Evolutionary conservation across 2,113 vertebrate species (phyloP).

Genomic region (Hymenochirus boettgeri): DNA sequence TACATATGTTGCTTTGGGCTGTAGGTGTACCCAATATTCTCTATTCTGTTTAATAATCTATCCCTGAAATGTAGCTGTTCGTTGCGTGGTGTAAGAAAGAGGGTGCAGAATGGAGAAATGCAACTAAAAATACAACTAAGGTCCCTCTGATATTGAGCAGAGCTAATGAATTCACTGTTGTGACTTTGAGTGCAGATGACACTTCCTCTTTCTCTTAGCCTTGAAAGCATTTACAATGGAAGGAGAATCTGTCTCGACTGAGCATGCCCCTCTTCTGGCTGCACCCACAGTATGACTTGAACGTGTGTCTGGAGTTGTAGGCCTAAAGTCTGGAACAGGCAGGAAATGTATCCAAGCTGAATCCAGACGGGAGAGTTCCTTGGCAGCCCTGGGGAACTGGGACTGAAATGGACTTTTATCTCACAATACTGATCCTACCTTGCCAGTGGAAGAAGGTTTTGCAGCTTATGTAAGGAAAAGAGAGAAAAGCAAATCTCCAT

Average conservation of each 20-base stretch:
- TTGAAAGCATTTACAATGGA: slow-evolving; percentile 63
- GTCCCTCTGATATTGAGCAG: background rate
- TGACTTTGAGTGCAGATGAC: slow-evolving; percentile 46
- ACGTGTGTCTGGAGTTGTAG: slow-evolving; percentile 59
- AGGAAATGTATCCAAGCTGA: slow-evolving; percentile 41
- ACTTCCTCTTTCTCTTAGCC: slow-evolving; percentile 61
- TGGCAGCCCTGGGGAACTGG: slow-evolving; percentile 31
- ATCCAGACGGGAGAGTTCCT: slow-evolving; percentile 45
- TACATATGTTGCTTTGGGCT: too few relatives aligned
- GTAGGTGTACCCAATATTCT: too few relatives aligned
- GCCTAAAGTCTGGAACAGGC: slow-evolving; percentile 55
- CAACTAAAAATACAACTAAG: background rate
- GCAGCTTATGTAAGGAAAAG: background rate
- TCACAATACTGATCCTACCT: background rate
- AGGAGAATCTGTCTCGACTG: slow-evolving; percentile 56
- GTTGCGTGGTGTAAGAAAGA: background rate
- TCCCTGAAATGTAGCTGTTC: background rate
- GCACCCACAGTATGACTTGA: slow-evolving; percentile 61
- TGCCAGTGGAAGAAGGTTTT: background rate
- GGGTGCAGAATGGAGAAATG: background rate
- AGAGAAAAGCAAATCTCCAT: too few relatives aligned
- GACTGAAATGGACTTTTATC: slow-evolving; percentile 11
- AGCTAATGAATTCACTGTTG: background rate
- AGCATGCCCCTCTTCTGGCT: slow-evolving; percentile 65
- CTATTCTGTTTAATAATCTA: background rate